Conservation (phyloP, 2,888 invertebrate species). For the Macropis europaea region DNA sequence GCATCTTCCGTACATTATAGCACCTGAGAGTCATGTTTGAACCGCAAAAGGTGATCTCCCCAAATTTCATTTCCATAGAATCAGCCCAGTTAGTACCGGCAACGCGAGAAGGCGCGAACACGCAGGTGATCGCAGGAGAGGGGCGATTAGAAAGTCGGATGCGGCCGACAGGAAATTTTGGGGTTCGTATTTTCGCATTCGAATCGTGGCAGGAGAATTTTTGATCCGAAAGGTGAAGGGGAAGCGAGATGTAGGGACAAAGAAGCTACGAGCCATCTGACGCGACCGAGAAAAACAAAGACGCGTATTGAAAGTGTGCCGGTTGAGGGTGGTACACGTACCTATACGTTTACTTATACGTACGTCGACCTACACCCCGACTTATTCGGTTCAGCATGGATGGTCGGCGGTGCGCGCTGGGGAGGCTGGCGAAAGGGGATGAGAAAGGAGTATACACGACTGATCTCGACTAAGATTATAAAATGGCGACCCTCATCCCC, state of each 20-base stretch:
- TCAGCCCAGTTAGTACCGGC: not conserved
- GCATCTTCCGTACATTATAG: too few species aligned
- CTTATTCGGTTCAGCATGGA: slow-evolving; percentile 43
- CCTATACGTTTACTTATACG: slow-evolving; percentile 35
- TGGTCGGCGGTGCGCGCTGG: slow-evolving; percentile 21
- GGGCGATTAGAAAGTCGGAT: slow-evolving; percentile 4
- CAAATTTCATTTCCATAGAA: too few species aligned
- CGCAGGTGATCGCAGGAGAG: not conserved
- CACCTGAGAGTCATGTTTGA: too few species aligned
- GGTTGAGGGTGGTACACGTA: slow-evolving; percentile 29
- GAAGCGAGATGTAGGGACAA: slow-evolving; percentile 15
- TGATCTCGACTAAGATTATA: slow-evolving; percentile 69
- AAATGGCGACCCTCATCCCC: slow-evolving; percentile 68
- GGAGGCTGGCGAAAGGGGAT: slow-evolving; percentile 16
- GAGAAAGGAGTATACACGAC: slow-evolving; percentile 57
- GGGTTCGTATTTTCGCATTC: not conserved
- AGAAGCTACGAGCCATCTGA: slow-evolving; percentile 26
- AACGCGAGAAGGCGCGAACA: not conserved
- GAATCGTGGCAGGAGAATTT: not conserved
- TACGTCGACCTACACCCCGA: slow-evolving; percentile 35
- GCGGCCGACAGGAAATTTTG: not conserved
- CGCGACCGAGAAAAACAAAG: slow-evolving; percentile 41
- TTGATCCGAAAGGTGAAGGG: slow-evolving; percentile 15
- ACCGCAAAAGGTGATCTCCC: too few species aligned
- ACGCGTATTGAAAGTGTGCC: slow-evolving; percentile 35